phyloP scores from a whole-genome alignment of 2,797 vertebrate species.

The Glossophaga mutica region DNA sequence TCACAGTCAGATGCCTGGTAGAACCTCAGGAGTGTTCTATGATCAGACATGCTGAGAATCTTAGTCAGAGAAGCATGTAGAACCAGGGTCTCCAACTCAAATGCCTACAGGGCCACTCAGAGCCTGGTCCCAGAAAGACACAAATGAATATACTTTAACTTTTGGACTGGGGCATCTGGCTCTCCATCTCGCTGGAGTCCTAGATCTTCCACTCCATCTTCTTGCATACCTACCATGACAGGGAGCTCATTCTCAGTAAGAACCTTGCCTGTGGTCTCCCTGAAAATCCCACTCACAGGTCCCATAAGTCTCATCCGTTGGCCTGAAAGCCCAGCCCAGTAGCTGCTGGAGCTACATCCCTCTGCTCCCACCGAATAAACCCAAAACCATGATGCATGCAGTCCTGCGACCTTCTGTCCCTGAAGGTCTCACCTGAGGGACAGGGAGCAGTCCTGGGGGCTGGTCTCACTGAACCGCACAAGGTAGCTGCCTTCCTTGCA shows the following conservation, averaged over 20 bases:
- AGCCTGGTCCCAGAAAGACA: not conserved
- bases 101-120: not conserved
- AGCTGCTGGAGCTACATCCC: not conserved
- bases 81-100: not conserved
- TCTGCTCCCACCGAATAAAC: not conserved
- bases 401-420: not conserved
- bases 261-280: not conserved
- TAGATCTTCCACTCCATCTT: not conserved
- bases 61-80: not conserved
- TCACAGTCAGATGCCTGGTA: not conserved
- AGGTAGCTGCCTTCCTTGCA: conserved; percentile 96
- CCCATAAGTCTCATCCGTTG: not conserved
- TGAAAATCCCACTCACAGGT: not conserved
- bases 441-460: conserved; percentile 90
- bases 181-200: not conserved
- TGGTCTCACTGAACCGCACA: conserved; percentile 92
- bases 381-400: not conserved
- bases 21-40: not conserved
- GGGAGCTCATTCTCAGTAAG: not conserved
- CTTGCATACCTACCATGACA: not conserved
- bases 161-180: not conserved
- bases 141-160: not conserved
- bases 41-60: not conserved
- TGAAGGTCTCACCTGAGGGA: conserved; percentile 87
- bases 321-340: not conserved